Evolutionary conservation across 2,797 vertebrate genomes (phyloP).

Genomic region (Holocentrus rufus): DNA sequence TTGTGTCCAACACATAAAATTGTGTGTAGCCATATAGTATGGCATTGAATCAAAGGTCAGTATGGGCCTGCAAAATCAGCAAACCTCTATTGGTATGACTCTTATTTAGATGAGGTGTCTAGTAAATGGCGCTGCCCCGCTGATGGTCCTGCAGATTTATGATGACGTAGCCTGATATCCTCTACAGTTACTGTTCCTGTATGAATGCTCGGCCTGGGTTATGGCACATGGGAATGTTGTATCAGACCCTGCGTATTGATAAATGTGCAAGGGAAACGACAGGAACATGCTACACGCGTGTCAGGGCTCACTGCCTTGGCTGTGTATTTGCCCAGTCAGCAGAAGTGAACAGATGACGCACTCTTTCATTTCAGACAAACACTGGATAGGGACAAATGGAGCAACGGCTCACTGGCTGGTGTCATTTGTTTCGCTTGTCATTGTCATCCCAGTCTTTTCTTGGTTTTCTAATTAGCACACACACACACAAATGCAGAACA

Average conservation of each 20-base stretch:
- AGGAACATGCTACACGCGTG: conserved; percentile 53
- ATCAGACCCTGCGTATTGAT: conserved; percentile 43
- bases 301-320: conserved; percentile 51
- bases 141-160: too few species aligned
- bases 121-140: too few species aligned
- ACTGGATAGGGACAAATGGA: conserved; percentile 64
- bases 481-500: conserved; percentile 59
- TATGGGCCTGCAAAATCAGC: too few species aligned
- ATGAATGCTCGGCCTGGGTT: conserved; percentile 28
- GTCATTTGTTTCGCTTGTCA: conserved; percentile 72
- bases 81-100: too few species aligned
- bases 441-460: conserved; percentile 63
- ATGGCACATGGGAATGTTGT: conserved; percentile 26
- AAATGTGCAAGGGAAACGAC: conserved; percentile 47
- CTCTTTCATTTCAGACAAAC: conserved; percentile 67
- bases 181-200: conserved; percentile 37
- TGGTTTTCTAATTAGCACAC: conserved; percentile 69
- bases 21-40: too few species aligned
- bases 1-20: too few species aligned
- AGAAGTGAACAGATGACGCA: conserved; percentile 62
- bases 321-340: conserved; percentile 68
- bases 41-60: too few species aligned
- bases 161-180: conserved; percentile 42
- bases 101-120: too few species aligned
- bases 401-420: conserved; percentile 50